Conservation (phyloP, 2,797 vertebrate species). For the Gastrophryne carolinensis region DNA sequence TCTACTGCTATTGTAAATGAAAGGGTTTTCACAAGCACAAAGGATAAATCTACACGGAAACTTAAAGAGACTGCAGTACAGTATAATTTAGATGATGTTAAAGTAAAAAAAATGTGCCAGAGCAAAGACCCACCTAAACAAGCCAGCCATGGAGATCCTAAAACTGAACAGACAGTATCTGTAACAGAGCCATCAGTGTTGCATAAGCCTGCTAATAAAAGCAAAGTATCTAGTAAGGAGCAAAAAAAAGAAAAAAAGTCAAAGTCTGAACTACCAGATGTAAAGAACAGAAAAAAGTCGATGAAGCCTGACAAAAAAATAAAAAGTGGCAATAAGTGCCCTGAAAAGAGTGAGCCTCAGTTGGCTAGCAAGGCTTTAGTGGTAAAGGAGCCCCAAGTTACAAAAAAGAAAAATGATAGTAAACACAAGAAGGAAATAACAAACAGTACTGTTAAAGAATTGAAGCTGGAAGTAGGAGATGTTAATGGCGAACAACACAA, state of each 20-base stretch:
- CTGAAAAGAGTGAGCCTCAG: slow-evolving; percentile 64
- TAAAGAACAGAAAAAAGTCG: slow-evolving; percentile 53
- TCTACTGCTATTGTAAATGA: slow-evolving; percentile 68
- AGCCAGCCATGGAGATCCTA: slow-evolving; percentile 45
- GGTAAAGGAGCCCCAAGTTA: slow-evolving; percentile 62
- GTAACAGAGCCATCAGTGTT: neutral
- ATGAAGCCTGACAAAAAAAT: slow-evolving; percentile 61
- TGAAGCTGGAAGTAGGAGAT: slow-evolving; percentile 56
- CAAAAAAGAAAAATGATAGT: slow-evolving; percentile 44
- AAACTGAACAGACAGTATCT: slow-evolving; percentile 32
- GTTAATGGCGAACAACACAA: slow-evolving; percentile 38
- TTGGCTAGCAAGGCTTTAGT: slow-evolving; percentile 62
- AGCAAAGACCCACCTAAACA: slow-evolving; percentile 63
- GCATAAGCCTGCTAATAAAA: neutral
- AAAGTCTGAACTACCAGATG: slow-evolving; percentile 56
- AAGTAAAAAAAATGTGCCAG: slow-evolving; percentile 46
- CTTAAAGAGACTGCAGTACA: slow-evolving; percentile 61
- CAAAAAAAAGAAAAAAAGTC: slow-evolving; percentile 57
- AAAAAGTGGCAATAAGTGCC: slow-evolving; percentile 64
- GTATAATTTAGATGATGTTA: slow-evolving; percentile 59
- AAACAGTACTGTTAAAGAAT: slow-evolving; percentile 28
- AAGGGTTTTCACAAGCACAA: slow-evolving; percentile 42
- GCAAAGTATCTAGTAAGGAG: slow-evolving; percentile 2
- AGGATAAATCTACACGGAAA: slow-evolving; percentile 33
- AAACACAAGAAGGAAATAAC: slow-evolving; percentile 63